Evolutionary conservation across 2,113 vertebrate species (phyloP), one percentile per base, ranked within the genome.

Genomic region (Centrocercus urophasianus): DNA sequence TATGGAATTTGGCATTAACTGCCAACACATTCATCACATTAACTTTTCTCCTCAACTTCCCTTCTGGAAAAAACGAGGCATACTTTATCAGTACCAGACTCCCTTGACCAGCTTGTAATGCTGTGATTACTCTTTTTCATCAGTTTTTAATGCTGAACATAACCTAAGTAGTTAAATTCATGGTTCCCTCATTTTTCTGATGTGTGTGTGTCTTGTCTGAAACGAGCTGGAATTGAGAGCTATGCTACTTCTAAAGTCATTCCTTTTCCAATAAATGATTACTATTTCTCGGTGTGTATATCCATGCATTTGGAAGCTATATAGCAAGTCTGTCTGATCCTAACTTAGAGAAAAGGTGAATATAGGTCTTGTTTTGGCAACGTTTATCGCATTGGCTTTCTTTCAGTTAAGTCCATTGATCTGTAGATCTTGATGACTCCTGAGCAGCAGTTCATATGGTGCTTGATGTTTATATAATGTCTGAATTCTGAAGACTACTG

Each of bases 1-100:
- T 93, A 50, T 71, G 75, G 82, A 92, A 83, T 38, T 64, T 83
- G 70, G 50, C 47, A 70, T 87, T 85, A 94, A 57, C 28, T 90
- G 43, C 83, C 81, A 79, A 28, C 4, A 3, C 20, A 8, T 89
- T 91, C 11, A 20, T 56, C 54, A 30, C 8, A 1, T 42, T 92
- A 63, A 48, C 28, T 91, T 66, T 83, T 93, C 45, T 95, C 59
- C 69, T 94, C 38, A 83, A 0, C 52, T 80, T 77, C 34, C 50
- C 47, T n/a, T 84, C 28, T 7, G 76, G 71, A 43, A 83, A 47
- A 75, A 75, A 43, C 42, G 32, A 82, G 30, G 28, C 4, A 1
- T 52, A 28, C 18, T 81, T 88, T 67, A 47, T 38, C 42, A 60
- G 15, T 10, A 16, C 70, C 43, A 13, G 30, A n/a, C 32, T 95